phyloP scores from a whole-genome alignment of 2,888 invertebrate species.

The Pomacea canaliculata region DNA sequence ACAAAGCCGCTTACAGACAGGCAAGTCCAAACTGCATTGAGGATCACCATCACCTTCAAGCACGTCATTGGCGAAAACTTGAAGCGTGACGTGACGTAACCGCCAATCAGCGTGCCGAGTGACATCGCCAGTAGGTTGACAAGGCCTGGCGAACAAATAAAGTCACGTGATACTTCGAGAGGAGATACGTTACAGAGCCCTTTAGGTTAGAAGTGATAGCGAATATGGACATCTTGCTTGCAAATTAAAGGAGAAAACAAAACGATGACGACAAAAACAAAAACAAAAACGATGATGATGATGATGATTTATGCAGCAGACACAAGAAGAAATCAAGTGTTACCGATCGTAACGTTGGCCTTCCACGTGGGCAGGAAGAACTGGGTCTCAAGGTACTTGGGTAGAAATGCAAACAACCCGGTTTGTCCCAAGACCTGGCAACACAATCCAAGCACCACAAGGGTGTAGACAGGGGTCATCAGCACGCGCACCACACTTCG shows the following conservation, averaged over 20 bases:
- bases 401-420: conserved; percentile 48
- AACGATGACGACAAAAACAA: too few relatives aligned
- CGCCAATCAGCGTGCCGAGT: conserved; percentile 48
- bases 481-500: conserved; percentile 39
- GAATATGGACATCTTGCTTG: too few relatives aligned
- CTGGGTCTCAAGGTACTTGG: conserved; percentile 58
- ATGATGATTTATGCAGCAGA: too few relatives aligned
- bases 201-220: too few relatives aligned
- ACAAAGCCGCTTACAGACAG: conserved; percentile 33
- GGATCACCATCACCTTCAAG: conserved; percentile 36
- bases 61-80: conserved; percentile 46
- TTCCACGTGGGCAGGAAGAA: conserved; percentile 54
- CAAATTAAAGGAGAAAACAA: too few relatives aligned
- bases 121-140: conserved; percentile 42
- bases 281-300: too few relatives aligned
- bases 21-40: conserved; percentile 12
- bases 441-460: conserved; percentile 39
- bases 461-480: conserved; percentile 45
- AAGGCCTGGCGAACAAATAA: conserved; percentile 34
- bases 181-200: too few relatives aligned
- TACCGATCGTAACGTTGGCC: conserved; percentile 55
- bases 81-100: conserved; percentile 42
- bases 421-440: conserved; percentile 40
- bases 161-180: too few relatives aligned
- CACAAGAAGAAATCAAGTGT: neutral